phyloP scores from a whole-genome alignment of 92 coral and sea anemone genomes.

The Actinernus sp. region DNA sequence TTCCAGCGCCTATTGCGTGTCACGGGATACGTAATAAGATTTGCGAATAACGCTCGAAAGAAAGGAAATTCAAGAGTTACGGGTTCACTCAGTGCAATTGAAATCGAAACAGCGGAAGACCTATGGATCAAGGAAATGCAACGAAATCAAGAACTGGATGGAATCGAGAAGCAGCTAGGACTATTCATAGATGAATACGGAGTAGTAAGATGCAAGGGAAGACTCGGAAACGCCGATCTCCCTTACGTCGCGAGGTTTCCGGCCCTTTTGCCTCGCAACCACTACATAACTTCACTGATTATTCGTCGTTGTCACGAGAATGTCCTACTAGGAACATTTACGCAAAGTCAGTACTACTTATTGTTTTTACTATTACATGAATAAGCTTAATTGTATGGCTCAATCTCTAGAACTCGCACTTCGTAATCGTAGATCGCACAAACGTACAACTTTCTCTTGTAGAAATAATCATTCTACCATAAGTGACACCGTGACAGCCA shows the following conservation, averaged over 20 bases:
- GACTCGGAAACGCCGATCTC: neutral
- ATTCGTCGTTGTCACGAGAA: neutral
- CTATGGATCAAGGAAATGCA: slow-evolving; percentile 1
- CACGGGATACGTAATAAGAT: slow-evolving; percentile 1
- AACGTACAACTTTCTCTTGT: too few species aligned
- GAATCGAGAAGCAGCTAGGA: neutral
- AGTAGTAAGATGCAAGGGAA: neutral
- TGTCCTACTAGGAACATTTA: too few species aligned
- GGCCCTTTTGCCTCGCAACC: neutral
- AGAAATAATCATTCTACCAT: too few species aligned
- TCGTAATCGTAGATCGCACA: too few species aligned
- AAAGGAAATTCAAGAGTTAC: neutral
- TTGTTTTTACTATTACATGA: too few species aligned
- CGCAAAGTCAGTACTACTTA: too few species aligned
- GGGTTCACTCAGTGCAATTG: neutral
- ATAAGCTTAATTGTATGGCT: too few species aligned
- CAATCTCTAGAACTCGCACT: too few species aligned
- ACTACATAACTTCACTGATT: neutral
- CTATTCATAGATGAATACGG: neutral
- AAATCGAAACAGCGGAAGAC: neutral
- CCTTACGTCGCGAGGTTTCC: neutral
- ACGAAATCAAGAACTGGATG: neutral
- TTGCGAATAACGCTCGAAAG: neutral
- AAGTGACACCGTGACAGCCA: too few species aligned
- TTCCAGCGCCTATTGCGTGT: neutral